Evolutionary conservation across 2,888 invertebrate species (phyloP).

Genomic region (Latheticus oryzae): DNA sequence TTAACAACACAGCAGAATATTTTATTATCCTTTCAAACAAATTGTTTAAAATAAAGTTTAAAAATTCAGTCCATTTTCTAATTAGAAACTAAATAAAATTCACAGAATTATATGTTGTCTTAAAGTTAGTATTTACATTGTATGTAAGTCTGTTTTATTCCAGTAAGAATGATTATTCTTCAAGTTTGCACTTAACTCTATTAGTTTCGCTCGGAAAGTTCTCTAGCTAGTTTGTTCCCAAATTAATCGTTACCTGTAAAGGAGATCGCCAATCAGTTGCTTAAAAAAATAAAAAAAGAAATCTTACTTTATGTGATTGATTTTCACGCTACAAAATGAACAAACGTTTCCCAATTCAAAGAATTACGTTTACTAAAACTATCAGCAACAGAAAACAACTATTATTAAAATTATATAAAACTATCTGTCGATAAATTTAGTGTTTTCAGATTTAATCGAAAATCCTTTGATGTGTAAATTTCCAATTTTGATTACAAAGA

Average conservation of each 20-base stretch:
- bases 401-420: no score
- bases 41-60: neutral
- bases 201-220: slow-evolving; percentile 28
- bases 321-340: neutral
- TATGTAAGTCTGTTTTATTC: slow-evolving; percentile 1
- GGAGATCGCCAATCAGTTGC: slow-evolving; percentile 13
- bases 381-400: no score
- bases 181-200: slow-evolving; percentile 30
- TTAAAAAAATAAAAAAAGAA: slow-evolving; percentile 1
- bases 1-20: no score
- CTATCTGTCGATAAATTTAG: no score
- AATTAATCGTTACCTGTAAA: slow-evolving; percentile 24
- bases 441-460: neutral
- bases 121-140: slow-evolving; percentile 1
- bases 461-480: slow-evolving; percentile 2
- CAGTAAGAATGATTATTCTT: slow-evolving; percentile 27
- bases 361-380: no score
- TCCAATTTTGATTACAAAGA: neutral
- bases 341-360: no score
- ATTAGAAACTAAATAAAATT: neutral
- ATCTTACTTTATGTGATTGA: slow-evolving; percentile 4
- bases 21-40: no score
- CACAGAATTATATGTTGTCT: slow-evolving; percentile 2
- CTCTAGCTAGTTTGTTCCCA: slow-evolving; percentile 3
- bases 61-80: neutral